phyloP scores from a whole-genome alignment of 1,140 invertebrate species.

The Phenacoccus solenopsis region DNA sequence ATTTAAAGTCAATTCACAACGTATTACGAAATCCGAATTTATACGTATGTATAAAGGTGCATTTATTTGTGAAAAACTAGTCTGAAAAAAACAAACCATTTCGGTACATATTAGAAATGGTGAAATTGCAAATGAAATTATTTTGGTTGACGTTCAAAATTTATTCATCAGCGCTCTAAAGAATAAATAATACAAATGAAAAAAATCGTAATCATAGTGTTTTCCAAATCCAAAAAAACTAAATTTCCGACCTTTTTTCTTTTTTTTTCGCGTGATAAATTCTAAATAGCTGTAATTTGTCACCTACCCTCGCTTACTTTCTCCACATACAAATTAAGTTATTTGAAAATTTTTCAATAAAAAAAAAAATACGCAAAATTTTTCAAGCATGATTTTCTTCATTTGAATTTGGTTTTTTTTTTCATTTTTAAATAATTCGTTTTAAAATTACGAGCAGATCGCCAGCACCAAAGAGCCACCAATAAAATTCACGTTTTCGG shows the following conservation, averaged over 20 bases:
- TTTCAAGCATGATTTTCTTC: too few species aligned
- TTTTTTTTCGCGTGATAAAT: neutral
- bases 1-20: neutral
- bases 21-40: neutral
- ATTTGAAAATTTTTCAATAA: neutral
- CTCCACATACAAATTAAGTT: too few species aligned
- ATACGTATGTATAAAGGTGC: too few species aligned
- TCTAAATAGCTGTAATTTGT: neutral
- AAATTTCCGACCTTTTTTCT: neutral
- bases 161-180: neutral
- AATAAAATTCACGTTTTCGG: too few species aligned
- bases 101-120: neutral
- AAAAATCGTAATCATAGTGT: too few species aligned
- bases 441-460: too few species aligned
- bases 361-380: neutral
- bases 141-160: neutral
- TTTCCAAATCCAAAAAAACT: too few species aligned
- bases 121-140: neutral
- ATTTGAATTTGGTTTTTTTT: neutral
- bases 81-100: neutral
- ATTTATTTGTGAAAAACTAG: neutral
- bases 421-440: neutral
- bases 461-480: too few species aligned
- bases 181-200: too few species aligned
- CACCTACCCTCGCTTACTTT: too few species aligned